A percentile compares a stretch with the other conserved stretches of the same genome.
phyloP scores from a whole-genome alignment of 2,888 invertebrate species.

The Pristionchus maxplancki region DNA sequence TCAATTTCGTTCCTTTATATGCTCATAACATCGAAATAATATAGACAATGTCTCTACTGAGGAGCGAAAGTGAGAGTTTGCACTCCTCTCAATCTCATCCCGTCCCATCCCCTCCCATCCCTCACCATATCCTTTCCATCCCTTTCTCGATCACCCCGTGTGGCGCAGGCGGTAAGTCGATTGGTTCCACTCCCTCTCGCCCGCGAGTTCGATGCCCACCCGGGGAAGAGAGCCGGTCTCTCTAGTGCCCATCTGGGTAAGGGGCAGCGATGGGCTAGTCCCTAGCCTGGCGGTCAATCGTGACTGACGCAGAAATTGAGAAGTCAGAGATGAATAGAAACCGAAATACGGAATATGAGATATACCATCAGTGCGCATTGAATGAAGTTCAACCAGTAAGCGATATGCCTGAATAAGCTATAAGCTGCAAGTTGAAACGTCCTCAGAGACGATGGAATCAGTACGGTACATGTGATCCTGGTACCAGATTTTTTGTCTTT shows the following conservation, averaged over 20 bases:
- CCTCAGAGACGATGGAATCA: background rate
- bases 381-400: no score
- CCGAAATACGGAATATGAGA: no score
- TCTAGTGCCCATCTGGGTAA: background rate
- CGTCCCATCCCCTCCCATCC: background rate
- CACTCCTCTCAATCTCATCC: background rate
- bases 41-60: no score
- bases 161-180: conserved; percentile 41
- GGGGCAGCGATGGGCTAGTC: background rate
- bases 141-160: background rate
- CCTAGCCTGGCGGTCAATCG: background rate
- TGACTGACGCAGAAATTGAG: background rate
- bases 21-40: no score
- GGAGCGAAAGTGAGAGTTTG: background rate
- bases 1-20: no score
- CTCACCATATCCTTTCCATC: background rate
- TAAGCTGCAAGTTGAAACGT: background rate
- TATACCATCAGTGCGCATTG: no score
- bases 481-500: background rate
- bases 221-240: conserved; percentile 10
- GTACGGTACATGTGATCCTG: conserved; percentile 25
- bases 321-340: background rate
- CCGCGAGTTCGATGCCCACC: conserved; percentile 26
- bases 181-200: background rate
- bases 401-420: background rate